phyloP scores from a whole-genome alignment of 1,140 invertebrate species.

The Halesus radiatus region DNA sequence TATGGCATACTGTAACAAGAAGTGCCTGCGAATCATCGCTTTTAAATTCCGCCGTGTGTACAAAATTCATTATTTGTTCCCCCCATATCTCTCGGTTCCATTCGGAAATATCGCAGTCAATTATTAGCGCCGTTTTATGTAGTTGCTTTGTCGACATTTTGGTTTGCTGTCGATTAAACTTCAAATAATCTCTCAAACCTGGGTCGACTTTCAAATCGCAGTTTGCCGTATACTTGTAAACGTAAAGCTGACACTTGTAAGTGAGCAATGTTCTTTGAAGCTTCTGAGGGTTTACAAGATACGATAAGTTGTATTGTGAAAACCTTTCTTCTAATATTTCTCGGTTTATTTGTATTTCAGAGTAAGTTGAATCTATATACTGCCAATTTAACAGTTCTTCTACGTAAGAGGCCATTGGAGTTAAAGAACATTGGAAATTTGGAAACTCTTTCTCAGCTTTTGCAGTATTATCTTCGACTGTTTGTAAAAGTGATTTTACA shows the following conservation, averaged over 20 bases:
- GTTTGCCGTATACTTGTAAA: not conserved
- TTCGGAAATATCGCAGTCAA: conserved; percentile 21
- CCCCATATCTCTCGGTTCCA: conserved; percentile 9
- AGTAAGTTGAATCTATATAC: conserved; percentile 28
- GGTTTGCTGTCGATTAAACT: not conserved
- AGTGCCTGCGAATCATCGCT: not conserved
- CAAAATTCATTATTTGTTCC: not conserved
- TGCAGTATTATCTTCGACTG: conserved; percentile 38
- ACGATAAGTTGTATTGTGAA: conserved; percentile 45
- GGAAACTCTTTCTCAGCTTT: conserved; percentile 47
- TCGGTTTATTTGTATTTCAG: conserved; percentile 32
- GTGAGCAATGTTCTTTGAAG: not conserved
- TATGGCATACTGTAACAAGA: not conserved
- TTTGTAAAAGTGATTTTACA: conserved; percentile 46
- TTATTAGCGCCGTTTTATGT: conserved; percentile 20
- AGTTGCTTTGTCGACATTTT: too few species aligned
- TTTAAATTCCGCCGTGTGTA: not conserved
- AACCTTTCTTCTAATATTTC: conserved; percentile 53
- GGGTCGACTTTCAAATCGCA: conserved; percentile 9
- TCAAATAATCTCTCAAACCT: conserved; percentile 18
- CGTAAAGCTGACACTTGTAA: conserved; percentile 8
- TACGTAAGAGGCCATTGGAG: conserved; percentile 34
- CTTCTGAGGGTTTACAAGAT: conserved; percentile 14
- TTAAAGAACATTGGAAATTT: conserved; percentile 45
- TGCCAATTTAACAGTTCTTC: conserved; percentile 47